Base-by-base conservation (phyloP, 1,140 invertebrate genomes). In the Zaprionus gabonicus region DNA sequence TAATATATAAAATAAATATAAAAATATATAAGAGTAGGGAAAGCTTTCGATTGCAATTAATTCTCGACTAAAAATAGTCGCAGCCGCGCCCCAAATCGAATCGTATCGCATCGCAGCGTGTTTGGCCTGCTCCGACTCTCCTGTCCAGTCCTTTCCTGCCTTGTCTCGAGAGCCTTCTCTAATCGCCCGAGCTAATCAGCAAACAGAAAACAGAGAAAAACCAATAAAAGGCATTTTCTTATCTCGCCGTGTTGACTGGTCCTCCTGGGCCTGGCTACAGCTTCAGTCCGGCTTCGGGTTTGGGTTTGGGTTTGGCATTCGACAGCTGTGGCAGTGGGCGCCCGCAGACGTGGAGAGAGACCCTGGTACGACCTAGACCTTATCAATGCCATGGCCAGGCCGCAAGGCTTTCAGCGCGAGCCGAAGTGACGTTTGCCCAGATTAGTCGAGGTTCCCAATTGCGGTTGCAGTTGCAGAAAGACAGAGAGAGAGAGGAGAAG, bases 161-260 rank as follows among this genome's bases (percentile, higher is more conserved):
- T 59, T 62, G 56, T 51, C 7, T 46, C 9, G 9, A 4, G 6
- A 4, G 6, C 46, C 59, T 60, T 28, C 17, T n/a, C 25, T 64
- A 76, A 87, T 87, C 84, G 75, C 27, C 58, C 23, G 5, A 71
- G 68, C 46, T 87, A 87, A 87, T 88, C 84, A 87, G 84, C 65
- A 87, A 90, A 81, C 70, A 76, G 66, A 67, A 58, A 76, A 83
- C 23, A 23, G 76, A 68, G 63, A 82, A 65, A 88, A 84, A 74
- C 80, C 85, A 87, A 81, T 88, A 87, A 87, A 87, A 81, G 84
- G 84, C 82, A 87, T 88, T 87, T 87, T 81, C 81, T 87, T 87
- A 87, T 87, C 83, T 71, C n/a, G 27, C 49, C 7, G 46, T 10
- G 46, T 34, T 31, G 58, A 53, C 58, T 62, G 44, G 49, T 27